Evolutionary conservation across 2,888 invertebrate species (phyloP), one percentile per base, ranked within the genome.

Genomic region (Tenthredo scrophulariae): DNA sequence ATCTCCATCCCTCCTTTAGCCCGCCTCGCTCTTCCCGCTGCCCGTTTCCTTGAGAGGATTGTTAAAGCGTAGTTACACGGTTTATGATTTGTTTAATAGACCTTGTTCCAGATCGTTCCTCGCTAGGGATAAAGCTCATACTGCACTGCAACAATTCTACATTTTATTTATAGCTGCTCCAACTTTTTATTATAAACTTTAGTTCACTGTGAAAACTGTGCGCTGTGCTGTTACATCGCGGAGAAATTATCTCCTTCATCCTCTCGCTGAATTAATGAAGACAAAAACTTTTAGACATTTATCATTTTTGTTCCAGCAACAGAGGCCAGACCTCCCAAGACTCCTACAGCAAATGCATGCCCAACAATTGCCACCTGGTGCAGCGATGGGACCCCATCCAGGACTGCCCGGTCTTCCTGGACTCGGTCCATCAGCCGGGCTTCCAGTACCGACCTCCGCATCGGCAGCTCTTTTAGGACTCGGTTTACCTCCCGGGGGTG

Each of bases 331-430:
- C 93, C 94, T 97, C 90, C 97, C 97, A 50, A 95, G 97, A 93
- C 94, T 97, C 87, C 94, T 98, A 93, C 98, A 98, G 94, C 98
- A 98, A 94, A 98, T 98, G 97, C 98, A 98, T 93, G 98, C 97
- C 54, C 98, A 98, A 90, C 96, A 97, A 88, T 94, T 95, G 90
- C 93, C 95, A 89, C 96, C 96, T 86, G 96, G 96, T 74, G 96
- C 97, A 83, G 96, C 96, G 75, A 96, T 97, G 94, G 95, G 96
- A 94, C 96, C 96, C 67, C 96, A 96, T 93, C 96, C 96, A 4
- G 95, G 95, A 33, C 94, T 96, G 10, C 94, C 96, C 46, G 94
- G 94, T 1, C 93, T 94, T 75, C 94, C 95, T 22, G 95, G 95
- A 72, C 89, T 93, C 2, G 93, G 93, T 5, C 93, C 94, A 29